Evolutionary conservation across 1,140 invertebrate species (phyloP).

Genomic region (Stenopsyche tienmushanensis): DNA sequence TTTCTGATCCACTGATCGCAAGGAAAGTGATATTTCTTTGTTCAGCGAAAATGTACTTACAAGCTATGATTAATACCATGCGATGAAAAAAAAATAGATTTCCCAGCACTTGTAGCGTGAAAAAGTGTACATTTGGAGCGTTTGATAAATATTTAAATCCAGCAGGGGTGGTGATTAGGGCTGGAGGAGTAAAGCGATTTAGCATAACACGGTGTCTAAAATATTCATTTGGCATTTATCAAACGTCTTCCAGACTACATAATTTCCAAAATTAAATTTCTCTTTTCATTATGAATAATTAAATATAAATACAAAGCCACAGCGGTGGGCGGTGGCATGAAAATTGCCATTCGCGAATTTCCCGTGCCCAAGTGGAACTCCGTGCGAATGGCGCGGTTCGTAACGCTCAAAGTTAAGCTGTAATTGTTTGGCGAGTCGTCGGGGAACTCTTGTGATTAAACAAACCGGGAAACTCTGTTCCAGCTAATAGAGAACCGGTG

Average conservation of each 20-base stretch:
- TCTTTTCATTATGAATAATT: too few relatives aligned
- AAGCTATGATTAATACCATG: not conserved
- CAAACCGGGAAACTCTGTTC: not conserved
- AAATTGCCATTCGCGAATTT: too few relatives aligned
- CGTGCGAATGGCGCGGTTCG: not conserved
- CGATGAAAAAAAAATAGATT: not conserved
- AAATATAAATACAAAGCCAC: too few relatives aligned
- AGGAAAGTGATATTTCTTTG: constrained; percentile 19
- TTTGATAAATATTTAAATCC: too few relatives aligned
- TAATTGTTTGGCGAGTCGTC: not conserved
- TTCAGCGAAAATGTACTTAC: not conserved
- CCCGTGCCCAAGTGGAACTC: not conserved
- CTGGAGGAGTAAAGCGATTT: too few relatives aligned
- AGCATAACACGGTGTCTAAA: too few relatives aligned
- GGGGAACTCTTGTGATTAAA: not conserved
- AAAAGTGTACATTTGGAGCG: too few relatives aligned
- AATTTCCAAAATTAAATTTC: too few relatives aligned
- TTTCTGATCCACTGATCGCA: not conserved
- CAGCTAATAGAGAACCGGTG: not conserved
- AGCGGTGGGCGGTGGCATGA: too few relatives aligned
- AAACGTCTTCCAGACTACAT: too few relatives aligned
- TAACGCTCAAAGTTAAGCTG: not conserved
- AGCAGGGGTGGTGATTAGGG: too few relatives aligned
- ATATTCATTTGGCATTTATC: too few relatives aligned
- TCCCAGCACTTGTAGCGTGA: not conserved